phyloP scores from a whole-genome alignment of 1,140 invertebrate species.

The Halyomorpha halys region DNA sequence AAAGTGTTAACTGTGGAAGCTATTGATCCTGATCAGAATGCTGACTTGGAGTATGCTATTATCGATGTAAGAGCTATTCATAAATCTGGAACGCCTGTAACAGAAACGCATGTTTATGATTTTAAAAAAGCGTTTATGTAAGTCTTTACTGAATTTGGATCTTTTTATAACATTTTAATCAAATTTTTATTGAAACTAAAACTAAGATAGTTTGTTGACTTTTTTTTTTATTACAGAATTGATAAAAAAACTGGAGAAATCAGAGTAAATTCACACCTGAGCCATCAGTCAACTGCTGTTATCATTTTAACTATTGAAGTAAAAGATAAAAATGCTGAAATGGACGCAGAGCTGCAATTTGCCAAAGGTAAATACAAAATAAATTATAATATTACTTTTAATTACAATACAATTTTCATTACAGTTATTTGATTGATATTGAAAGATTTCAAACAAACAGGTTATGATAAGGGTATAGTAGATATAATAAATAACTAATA shows the following conservation, averaged over 20 bases:
- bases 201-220: background rate
- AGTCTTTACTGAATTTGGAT: background rate
- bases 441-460: no score
- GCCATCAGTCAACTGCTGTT: slow-evolving; percentile 68
- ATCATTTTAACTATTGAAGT: slow-evolving; percentile 67
- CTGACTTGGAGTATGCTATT: slow-evolving; percentile 56
- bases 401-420: background rate
- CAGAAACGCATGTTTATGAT: slow-evolving; percentile 48
- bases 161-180: background rate
- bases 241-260: slow-evolving; percentile 58
- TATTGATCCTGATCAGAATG: slow-evolving; percentile 56
- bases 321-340: slow-evolving; percentile 56
- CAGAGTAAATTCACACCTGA: slow-evolving; percentile 53
- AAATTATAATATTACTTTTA: background rate
- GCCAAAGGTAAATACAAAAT: slow-evolving; percentile 36
- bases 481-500: background rate
- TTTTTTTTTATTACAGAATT: slow-evolving; percentile 38
- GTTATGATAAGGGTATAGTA: background rate
- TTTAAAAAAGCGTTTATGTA: slow-evolving; percentile 53
- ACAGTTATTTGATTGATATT: no score
- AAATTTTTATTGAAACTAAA: background rate
- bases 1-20: slow-evolving; percentile 52
- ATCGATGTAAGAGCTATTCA: slow-evolving; percentile 58
- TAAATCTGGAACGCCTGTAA: slow-evolving; percentile 59
- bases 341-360: slow-evolving; percentile 53